Percentiles rank a stretch among this genome's conserved stretches.
phyloP scores from a whole-genome alignment of 2,888 invertebrate species.

The Argyresthia albistria region DNA sequence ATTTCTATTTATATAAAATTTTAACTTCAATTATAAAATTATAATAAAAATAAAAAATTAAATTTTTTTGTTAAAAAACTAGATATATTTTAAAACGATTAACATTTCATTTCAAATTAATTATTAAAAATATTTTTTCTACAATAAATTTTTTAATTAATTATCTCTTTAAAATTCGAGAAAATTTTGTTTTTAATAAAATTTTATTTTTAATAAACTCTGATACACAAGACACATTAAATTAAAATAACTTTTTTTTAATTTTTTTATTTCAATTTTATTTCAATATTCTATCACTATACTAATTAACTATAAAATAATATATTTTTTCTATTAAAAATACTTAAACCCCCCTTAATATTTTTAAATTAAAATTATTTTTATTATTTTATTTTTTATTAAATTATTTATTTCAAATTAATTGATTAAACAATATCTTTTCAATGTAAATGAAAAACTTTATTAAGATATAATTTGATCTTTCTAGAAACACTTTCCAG shows the following conservation, averaged over 20 bases:
- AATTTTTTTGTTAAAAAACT: slow-evolving; percentile 76
- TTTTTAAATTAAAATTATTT: slow-evolving; percentile 51
- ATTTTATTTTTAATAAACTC: slow-evolving; percentile 56
- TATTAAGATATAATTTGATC: slow-evolving; percentile 74
- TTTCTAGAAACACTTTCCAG: slow-evolving; percentile 81
- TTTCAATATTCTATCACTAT: slow-evolving; percentile 71
- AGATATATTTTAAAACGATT: slow-evolving; percentile 78
- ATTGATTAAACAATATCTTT: slow-evolving; percentile 62
- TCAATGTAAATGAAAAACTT: slow-evolving; percentile 79
- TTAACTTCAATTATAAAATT: slow-evolving; percentile 51
- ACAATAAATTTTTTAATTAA: slow-evolving; percentile 72
- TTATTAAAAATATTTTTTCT: slow-evolving; percentile 73
- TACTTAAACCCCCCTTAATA: slow-evolving; percentile 54
- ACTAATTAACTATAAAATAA: slow-evolving; percentile 69
- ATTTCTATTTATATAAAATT: slow-evolving; percentile 37
- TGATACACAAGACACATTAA: slow-evolving; percentile 82
- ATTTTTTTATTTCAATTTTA: slow-evolving; percentile 51
- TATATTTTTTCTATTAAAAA: slow-evolving; percentile 61
- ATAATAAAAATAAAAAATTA: slow-evolving; percentile 48
- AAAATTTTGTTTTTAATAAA: slow-evolving; percentile 38
- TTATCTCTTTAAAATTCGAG: slow-evolving; percentile 77
- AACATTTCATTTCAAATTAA: slow-evolving; percentile 76
- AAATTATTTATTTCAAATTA: slow-evolving; percentile 43
- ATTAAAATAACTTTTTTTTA: slow-evolving; percentile 66
- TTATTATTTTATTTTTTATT: slow-evolving; percentile 49